Base-by-base conservation (phyloP, 2,888 invertebrate genomes). In the Listrodromus nycthemerus region DNA sequence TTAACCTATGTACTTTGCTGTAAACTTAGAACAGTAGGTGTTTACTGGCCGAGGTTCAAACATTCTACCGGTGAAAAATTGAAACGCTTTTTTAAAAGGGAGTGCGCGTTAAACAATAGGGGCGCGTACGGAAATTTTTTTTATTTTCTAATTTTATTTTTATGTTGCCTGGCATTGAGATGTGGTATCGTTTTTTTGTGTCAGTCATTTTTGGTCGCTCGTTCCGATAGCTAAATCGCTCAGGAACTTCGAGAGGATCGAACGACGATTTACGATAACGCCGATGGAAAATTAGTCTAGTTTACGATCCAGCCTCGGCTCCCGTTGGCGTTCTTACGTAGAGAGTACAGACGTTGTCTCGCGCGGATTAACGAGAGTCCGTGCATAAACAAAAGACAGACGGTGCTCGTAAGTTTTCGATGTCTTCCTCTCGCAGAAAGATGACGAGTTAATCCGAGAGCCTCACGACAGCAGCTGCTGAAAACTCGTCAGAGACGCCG, bases 301-400 rank as follows among this genome's bases (percentile, higher is more conserved):
- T 81, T 81, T 66, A 79, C 33, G 33, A 33, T 16, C 21, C 5
- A 30, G 52, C 41, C 48, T 37, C 41, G 37, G 37, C 16, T 37
- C 37, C 33, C 24, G 24, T 24, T 27, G 37, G 50, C 27, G 75
- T 78, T 52, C 77, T 66, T 58, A 61, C 45, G 33, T 45, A 19
- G 58, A 77, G 50, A n/a, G 21, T 70, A 37, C 58, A 41, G 63
- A 66, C 16, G 58, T 75, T 41, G 52, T 80, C 70, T 66, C 71
- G 63, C 66, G 19, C 10, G 66, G 74, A 83, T 82, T 76, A 83
- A 78, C 79, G 79, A 83, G 55, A 71, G 41, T 67, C 24, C 61
- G 63, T 66, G 79, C 70, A 71, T 80, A 79, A 79, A 79, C 69
- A 77, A 69, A 69, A 77, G 45, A 69, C 83, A 83, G 50, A 58